Conservation (phyloP, 2,797 vertebrate genomes). For the Myripristis murdjan region DNA sequence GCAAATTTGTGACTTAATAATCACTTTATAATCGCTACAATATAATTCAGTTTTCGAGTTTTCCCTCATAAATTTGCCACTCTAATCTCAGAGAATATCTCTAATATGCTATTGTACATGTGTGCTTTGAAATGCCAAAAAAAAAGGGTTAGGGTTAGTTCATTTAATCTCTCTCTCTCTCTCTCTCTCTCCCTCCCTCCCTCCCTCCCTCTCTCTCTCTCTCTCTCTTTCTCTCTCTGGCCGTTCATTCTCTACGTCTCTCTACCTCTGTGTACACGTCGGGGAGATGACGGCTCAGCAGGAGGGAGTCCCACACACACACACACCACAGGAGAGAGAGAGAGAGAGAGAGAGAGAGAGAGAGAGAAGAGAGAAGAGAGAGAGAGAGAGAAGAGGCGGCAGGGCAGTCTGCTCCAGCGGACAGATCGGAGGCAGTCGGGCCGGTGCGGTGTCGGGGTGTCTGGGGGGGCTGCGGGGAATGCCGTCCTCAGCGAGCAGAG, state of each 20-base stretch:
- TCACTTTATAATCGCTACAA: too few relatives aligned
- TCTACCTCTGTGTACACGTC: not conserved
- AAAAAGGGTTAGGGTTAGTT: too few relatives aligned
- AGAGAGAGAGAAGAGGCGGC: not conserved
- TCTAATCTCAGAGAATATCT: too few relatives aligned
- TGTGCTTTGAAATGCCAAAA: too few relatives aligned
- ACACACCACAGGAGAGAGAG: not conserved
- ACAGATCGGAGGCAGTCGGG: constrained; percentile 5
- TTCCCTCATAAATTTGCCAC: too few relatives aligned
- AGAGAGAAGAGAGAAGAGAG: not conserved
- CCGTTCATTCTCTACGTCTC: not conserved
- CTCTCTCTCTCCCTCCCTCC: too few relatives aligned
- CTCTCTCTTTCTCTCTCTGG: too few relatives aligned
- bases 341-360: not conserved
- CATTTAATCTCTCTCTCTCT: too few relatives aligned
- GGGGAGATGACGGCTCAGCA: constrained; percentile 11
- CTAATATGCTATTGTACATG: too few relatives aligned
- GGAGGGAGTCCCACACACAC: constrained; percentile 28
- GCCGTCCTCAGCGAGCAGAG: constrained; percentile 46
- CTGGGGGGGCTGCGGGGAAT: constrained; percentile 35
- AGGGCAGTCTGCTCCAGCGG: not conserved
- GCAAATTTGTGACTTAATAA: too few relatives aligned
- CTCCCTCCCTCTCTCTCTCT: not conserved
- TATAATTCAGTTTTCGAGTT: too few relatives aligned
- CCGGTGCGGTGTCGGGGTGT: not conserved